These are phyloP conservation scores for Pseudorectes ferrugineus DNA, from an alignment of 2,113 vertebrate species.

Conservation along the genomic window DNA sequence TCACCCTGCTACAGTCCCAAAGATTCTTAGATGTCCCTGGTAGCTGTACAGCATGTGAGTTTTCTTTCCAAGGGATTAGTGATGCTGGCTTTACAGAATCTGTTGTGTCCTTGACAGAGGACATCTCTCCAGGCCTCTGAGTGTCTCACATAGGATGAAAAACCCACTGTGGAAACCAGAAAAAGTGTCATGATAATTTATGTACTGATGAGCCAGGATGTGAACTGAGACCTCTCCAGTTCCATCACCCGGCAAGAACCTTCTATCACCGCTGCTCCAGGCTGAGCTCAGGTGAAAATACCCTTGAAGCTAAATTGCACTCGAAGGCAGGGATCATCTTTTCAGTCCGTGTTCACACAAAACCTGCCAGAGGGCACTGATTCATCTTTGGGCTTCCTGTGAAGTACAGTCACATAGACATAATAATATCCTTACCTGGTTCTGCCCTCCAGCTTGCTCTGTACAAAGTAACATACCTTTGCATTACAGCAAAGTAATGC, in stretches of 20 bases:
- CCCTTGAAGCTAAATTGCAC: not conserved
- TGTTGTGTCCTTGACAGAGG: not conserved
- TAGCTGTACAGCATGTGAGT: rapidly evolving
- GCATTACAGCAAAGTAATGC: not conserved
- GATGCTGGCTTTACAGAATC: not conserved
- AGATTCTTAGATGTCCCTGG: not conserved
- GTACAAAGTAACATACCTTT: not conserved
- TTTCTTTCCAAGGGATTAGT: not conserved
- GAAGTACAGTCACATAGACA: not conserved
- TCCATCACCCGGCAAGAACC: not conserved
- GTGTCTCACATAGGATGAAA: not conserved
- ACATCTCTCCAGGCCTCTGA: not conserved
- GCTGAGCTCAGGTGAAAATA: not conserved
- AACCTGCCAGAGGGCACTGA: not conserved
- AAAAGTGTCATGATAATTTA: not conserved
- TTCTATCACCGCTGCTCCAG: not conserved
- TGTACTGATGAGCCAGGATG: rapidly evolving
- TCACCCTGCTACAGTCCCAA: not conserved
- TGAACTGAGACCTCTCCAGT: not conserved
- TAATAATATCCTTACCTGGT: not conserved
- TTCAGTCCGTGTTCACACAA: not conserved
- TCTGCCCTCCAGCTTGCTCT: not conserved
- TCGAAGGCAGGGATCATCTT: not conserved
- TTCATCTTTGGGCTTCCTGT: not conserved
- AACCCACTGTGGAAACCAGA: not conserved